Base-by-base conservation (phyloP, 2,797 vertebrate species). In the Tauraco hartlaubi region DNA sequence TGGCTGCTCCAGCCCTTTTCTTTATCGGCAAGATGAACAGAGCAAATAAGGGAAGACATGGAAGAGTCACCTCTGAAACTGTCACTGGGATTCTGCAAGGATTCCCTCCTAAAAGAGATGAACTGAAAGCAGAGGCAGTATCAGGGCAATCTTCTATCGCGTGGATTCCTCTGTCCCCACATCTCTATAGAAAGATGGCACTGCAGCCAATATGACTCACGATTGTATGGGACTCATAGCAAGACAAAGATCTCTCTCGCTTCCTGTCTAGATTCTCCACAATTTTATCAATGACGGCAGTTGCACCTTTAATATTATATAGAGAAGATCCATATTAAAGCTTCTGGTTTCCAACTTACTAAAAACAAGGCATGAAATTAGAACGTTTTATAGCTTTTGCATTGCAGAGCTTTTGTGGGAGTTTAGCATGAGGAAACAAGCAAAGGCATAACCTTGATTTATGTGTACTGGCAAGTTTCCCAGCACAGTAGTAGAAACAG, bases 361-460 rank as follows among this genome's bases (percentile, higher is more conserved):
- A 21, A 78, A 91, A 77, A 41, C 17, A 82, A 81, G 37, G 9
- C 37, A 72, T 54, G 31, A 58, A 78, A 87, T 89, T 29, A 82
- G 33, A 75, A 56, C 12, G 51, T 64, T 94, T 88, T 80, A 67
- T 9, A 64, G 62, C 17, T 78, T 90, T 80, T 71, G 18, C 44
- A 41, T 37, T 64, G 56, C 83, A 82, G 33, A 54, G 31, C 17
- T 79, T 85, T 81, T 85, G 64, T 29, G 37, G 6, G 58, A 87
- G 67, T 76, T 86, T 59, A 73, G 26, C 21, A 33, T 12, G 67
- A 86, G 71, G 46, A 84, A 93, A 72, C 48, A 75, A 87, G 64
- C 23, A 69, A 78, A 87, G 77, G n/a, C 41, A 44, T 59, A 91
- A 79, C 37, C 48, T 71, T 93, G 83, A 85, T 93, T 85, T 77